These are phyloP conservation scores for Scaptomyza caliginosa DNA, from an alignment of 2,888 invertebrate genomes.

Conservation along the genomic window DNA sequence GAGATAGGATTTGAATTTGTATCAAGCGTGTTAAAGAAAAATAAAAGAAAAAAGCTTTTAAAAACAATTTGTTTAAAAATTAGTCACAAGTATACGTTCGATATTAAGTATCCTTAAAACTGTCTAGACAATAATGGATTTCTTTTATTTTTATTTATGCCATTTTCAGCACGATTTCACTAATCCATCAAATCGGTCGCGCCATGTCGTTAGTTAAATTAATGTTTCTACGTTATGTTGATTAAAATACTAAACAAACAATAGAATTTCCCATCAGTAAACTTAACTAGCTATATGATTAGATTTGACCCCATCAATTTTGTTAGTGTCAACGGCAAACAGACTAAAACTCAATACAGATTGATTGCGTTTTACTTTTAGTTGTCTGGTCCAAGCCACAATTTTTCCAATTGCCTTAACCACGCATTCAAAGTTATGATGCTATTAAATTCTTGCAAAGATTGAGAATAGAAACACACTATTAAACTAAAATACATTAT, in stretches of 20 bases:
- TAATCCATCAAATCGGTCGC: conserved; percentile 1
- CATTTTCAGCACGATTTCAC: neutral
- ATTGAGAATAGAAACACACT: too few species aligned
- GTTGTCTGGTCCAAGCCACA: conserved; percentile 32
- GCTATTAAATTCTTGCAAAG: neutral
- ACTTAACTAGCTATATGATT: neutral
- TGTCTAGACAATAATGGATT: conserved; percentile 26
- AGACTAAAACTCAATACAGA: conserved; percentile 36
- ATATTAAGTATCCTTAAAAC: neutral
- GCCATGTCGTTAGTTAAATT: neutral
- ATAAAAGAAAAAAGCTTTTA: too few species aligned
- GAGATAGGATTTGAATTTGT: too few species aligned
- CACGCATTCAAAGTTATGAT: neutral
- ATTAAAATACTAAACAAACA: neutral
- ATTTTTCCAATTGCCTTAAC: conserved; percentile 13
- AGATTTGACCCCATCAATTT: neutral
- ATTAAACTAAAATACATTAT: too few species aligned
- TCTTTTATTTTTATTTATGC: conserved; percentile 13
- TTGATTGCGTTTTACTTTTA: conserved; percentile 52
- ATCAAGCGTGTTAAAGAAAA: too few species aligned
- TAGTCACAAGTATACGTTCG: too few species aligned
- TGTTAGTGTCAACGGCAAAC: conserved; percentile 14
- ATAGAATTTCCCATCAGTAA: neutral
- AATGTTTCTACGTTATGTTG: conserved; percentile 11
- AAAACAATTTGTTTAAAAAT: too few species aligned